Conservation (phyloP, 2,888 invertebrate species). For the Sicus ferrugineus region DNA sequence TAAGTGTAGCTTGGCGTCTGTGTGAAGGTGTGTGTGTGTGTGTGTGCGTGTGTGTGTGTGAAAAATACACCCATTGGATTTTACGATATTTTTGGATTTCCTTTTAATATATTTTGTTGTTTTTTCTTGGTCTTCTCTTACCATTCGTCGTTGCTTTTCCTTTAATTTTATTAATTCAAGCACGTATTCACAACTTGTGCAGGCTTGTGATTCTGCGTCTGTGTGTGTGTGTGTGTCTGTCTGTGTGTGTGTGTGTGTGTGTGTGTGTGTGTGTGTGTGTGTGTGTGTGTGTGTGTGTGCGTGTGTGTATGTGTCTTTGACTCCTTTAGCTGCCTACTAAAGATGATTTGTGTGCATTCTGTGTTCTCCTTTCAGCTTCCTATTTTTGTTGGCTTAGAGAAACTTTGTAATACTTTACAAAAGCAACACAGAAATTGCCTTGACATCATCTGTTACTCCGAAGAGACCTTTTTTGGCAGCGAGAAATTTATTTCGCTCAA, state of each 20-base stretch:
- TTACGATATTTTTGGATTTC: neutral
- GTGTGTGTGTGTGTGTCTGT: neutral
- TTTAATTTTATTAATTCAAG: conserved; percentile 15
- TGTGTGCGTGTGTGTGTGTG: no score
- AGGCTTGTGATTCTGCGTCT: no score
- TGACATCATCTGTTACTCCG: conserved; percentile 15
- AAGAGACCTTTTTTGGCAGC: neutral
- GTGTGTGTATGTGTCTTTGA: neutral
- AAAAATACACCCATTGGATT: neutral
- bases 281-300: neutral
- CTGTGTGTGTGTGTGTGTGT: neutral
- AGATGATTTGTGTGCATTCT: conserved; percentile 26
- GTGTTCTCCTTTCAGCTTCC: neutral
- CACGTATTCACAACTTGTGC: conserved; percentile 22
- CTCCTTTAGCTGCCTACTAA: conserved; percentile 1
- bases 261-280: neutral
- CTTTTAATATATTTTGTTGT: neutral
- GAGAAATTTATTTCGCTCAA: conserved; percentile 7
- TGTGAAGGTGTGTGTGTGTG: no score
- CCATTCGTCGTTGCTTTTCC: neutral
- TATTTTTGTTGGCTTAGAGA: conserved; percentile 7
- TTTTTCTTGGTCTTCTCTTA: neutral
- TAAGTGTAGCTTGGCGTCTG: no score
- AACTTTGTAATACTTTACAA: conserved; percentile 15
- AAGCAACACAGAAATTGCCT: conserved; percentile 16